phyloP scores from a whole-genome alignment of 2,797 vertebrate species.

The Acridotheres tristis region DNA sequence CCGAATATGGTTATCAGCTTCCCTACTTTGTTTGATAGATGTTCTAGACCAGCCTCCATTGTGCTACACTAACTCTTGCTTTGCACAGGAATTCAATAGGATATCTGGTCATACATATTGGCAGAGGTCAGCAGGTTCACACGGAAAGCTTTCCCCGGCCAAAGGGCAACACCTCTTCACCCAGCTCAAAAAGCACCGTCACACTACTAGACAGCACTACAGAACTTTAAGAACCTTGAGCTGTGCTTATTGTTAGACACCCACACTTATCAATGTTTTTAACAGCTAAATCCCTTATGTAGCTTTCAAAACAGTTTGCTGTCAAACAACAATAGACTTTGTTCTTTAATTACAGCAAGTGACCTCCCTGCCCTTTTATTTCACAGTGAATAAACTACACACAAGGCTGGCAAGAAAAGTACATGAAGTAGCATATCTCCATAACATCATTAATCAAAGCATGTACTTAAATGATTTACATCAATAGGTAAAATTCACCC shows the following conservation, averaged over 20 bases:
- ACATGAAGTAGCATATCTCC: constrained; percentile 34
- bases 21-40: not conserved
- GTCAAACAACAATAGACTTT: constrained; percentile 80
- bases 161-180: constrained; percentile 67
- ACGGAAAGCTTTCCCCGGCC: constrained; percentile 46
- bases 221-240: constrained; percentile 68
- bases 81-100: constrained; percentile 34
- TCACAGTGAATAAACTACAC: constrained; percentile 74
- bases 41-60: constrained; percentile 3
- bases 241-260: constrained; percentile 66
- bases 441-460: constrained; percentile 73
- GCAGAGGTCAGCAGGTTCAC: constrained; percentile 58
- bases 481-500: constrained; percentile 40
- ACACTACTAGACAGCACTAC: constrained; percentile 56
- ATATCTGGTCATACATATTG: constrained; percentile 2
- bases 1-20: not conserved
- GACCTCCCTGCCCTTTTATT: constrained; percentile 77
- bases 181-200: constrained; percentile 56
- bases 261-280: constrained; percentile 74
- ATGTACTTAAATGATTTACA: constrained; percentile 54
- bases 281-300: constrained; percentile 79
- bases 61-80: not conserved
- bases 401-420: constrained; percentile 46
- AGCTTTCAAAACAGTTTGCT: constrained; percentile 80
- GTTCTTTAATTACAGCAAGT: constrained; percentile 80